Evolutionary conservation across 2,113 vertebrate species (phyloP).

Genomic region (Zeus faber): DNA sequence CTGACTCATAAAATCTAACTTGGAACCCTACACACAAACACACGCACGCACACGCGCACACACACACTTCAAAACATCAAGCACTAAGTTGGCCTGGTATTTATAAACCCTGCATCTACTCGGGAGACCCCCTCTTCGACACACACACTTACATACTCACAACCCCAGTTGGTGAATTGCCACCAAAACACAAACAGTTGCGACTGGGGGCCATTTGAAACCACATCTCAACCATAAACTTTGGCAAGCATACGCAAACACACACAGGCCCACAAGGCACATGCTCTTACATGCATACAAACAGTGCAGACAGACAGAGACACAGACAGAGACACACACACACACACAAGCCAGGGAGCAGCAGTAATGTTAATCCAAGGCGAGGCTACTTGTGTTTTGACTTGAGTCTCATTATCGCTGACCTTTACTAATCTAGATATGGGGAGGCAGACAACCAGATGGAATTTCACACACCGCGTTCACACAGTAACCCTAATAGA

Average conservation of each 20-base stretch:
- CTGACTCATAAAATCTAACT: conserved; percentile 27
- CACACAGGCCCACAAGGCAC: conserved; percentile 7
- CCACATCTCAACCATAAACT: conserved; percentile 34
- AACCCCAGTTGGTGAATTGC: conserved; percentile 1
- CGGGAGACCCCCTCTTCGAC: conserved; percentile 19
- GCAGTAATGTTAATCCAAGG: conserved; percentile 35
- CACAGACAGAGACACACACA: neutral
- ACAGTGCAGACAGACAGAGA: neutral
- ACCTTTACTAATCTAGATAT: conserved; percentile 49
- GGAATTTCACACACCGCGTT: conserved; percentile 20
- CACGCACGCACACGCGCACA: conserved; percentile 2
- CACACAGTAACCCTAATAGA: neutral
- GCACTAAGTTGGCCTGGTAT: conserved; percentile 8
- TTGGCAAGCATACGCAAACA: conserved; percentile 27
- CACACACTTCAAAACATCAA: neutral
- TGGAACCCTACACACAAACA: neutral
- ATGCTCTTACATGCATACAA: neutral
- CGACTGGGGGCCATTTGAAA: conserved; percentile 40
- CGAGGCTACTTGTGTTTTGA: conserved; percentile 41
- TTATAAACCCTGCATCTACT: conserved; percentile 26
- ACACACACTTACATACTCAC: conserved; percentile 7
- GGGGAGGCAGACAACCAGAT: conserved; percentile 26
- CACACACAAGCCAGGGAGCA: neutral
- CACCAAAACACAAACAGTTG: conserved; percentile 20
- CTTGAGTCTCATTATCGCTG: conserved; percentile 42